phyloP scores from a whole-genome alignment of 2,113 vertebrate species.

The Chunga burmeisteri region DNA sequence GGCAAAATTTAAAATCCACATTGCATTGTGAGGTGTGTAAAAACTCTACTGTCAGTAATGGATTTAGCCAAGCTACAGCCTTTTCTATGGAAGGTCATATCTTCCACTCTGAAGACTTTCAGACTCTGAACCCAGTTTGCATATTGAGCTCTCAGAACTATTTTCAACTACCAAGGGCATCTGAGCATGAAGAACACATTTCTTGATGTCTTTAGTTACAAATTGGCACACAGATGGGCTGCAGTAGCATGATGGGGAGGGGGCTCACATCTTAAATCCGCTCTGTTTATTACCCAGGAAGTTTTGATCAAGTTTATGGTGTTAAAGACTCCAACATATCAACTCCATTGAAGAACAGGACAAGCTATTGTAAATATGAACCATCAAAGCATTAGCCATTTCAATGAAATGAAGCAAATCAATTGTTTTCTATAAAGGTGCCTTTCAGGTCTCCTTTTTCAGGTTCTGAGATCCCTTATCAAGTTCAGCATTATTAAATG shows the following conservation, averaged over 20 bases:
- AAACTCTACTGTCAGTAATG: neutral
- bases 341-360: constrained; percentile 74
- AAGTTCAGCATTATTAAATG: constrained; percentile 68
- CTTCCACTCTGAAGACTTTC: constrained; percentile 68
- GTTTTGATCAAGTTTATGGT: constrained; percentile 82
- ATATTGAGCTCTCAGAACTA: constrained; percentile 75
- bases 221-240: constrained; percentile 76
- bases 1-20: neutral
- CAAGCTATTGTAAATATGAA: constrained; percentile 81
- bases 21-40: neutral
- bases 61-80: constrained; percentile 1
- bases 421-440: constrained; percentile 80
- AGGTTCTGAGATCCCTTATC: constrained; percentile 58
- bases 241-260: constrained; percentile 31
- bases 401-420: constrained; percentile 85
- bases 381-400: constrained; percentile 84
- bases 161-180: constrained; percentile 68
- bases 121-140: constrained; percentile 70
- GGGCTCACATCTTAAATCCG: constrained; percentile 62
- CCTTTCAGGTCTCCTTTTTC: constrained; percentile 80
- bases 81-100: constrained; percentile 70
- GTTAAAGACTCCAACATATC: constrained; percentile 78
- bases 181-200: constrained; percentile 78
- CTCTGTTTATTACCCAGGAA: constrained; percentile 78
- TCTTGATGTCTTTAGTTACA: constrained; percentile 77